Base-by-base conservation (phyloP, 2,888 invertebrate species). In the Dicycla oo region DNA sequence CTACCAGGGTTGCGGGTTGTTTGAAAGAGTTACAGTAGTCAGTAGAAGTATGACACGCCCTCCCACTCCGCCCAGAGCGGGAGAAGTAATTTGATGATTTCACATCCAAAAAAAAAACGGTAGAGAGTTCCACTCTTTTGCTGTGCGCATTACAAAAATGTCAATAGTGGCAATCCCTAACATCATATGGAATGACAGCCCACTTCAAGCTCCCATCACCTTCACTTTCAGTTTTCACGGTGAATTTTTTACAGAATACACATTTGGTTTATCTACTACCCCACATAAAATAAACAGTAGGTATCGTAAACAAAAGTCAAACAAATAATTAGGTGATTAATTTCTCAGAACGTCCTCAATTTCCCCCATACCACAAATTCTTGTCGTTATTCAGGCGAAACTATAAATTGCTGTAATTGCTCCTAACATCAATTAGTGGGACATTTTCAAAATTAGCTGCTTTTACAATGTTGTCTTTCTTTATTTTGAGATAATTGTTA, bases 351-450 rank as follows among this genome's bases (percentile, higher is more conserved):
- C 20, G 20, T 54, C 53, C 45, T 4, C 18, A 63, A 70, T 75
- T 62, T 69, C 65, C 60, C 62, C 47, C 73, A 75, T 63, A 64
- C 68, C 30, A 51, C 10, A 68, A 53, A 84, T 84, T 74, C 78
- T 66, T 63, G 13, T 30, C 49, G 45, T 61, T 47, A 62, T 73
- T 60, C 63, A 30, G 4, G 20, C 45, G 15, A 56, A 61, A 63
- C 72, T 61, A 86, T 85, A 85, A 86, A 85, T 85, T 47, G 54
- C 47, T 63, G 10, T 86, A 84, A 84, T 77, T 75, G 72, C 75
- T 23, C 15, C 20, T 26, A 65, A 74, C 81, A 78, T 68, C 65
- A 80, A 75, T 80, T 86, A 80, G 76, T 62, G 47, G 53, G 69
- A 47, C 62, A 69, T 69, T 78, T 63, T 57, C 69, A 58, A 71